Conservation (phyloP, 2,113 vertebrate species). For the Struthio camelus region DNA sequence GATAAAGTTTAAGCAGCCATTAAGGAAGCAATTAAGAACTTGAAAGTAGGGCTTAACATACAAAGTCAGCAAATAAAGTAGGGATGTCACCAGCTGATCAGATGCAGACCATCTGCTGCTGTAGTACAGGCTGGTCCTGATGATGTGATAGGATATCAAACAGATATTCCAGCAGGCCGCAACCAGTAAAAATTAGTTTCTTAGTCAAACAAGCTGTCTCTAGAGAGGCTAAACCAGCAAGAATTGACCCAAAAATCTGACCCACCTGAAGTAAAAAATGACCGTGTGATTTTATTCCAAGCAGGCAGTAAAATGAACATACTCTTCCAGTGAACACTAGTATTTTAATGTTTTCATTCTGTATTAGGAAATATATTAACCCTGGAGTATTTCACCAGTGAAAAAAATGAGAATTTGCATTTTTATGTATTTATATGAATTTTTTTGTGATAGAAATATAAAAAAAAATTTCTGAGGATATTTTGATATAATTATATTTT, state of each 20-base stretch:
- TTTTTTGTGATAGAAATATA: not conserved
- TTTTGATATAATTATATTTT: not conserved
- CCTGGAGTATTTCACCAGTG: not conserved
- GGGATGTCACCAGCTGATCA: not conserved
- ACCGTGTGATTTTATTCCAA: not conserved
- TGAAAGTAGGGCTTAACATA: not conserved
- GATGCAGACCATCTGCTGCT: not conserved
- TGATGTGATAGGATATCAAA: too few species aligned
- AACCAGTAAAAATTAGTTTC: not conserved
- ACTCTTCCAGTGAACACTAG: not conserved
- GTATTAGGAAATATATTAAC: not conserved
- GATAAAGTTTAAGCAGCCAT: not conserved
- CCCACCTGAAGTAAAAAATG: too few species aligned
- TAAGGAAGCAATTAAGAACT: not conserved
- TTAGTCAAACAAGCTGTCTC: not conserved
- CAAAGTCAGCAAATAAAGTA: not conserved
- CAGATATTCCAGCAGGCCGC: not conserved
- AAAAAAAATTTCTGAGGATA: too few species aligned
- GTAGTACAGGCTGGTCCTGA: not conserved
- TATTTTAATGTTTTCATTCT: not conserved
- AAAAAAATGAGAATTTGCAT: not conserved
- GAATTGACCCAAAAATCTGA: not conserved
- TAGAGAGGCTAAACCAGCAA: rapidly evolving
- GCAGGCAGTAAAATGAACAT: not conserved
- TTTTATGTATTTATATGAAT: not conserved